Evolutionary conservation across 2,797 vertebrate genomes (phyloP).

Genomic region (Pipistrellus kuhlii): DNA sequence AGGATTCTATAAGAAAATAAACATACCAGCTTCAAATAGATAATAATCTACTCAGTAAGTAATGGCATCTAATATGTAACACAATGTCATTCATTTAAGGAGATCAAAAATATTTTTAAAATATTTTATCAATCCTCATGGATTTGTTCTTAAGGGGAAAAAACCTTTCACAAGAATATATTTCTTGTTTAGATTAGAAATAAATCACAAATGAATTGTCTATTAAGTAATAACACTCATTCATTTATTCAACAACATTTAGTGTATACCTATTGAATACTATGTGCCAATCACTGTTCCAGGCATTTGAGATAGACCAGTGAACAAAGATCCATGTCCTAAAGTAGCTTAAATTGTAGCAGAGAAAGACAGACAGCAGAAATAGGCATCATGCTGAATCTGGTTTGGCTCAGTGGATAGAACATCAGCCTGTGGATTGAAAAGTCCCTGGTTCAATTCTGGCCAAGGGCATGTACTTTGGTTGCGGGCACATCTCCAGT

Average conservation of each 20-base stretch:
- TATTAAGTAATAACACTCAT: background rate
- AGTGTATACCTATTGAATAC: background rate
- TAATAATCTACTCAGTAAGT: background rate
- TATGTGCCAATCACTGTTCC: background rate
- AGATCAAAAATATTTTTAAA: conserved; percentile 29
- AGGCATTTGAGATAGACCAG: background rate
- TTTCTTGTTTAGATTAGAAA: conserved; percentile 34
- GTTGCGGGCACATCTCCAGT: too few species aligned
- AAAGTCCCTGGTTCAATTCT: too few species aligned
- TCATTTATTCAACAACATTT: conserved; percentile 6
- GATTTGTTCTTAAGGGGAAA: conserved; percentile 29
- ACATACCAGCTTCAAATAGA: background rate
- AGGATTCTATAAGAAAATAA: conserved; percentile 10
- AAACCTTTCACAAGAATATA: background rate
- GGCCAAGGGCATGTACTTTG: too few species aligned
- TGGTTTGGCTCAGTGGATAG: too few species aligned
- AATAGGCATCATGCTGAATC: background rate
- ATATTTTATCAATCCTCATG: background rate
- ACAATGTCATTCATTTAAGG: background rate
- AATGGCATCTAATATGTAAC: background rate
- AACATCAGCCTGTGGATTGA: too few species aligned
- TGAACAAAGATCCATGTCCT: background rate
- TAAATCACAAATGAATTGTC: conserved; percentile 32
- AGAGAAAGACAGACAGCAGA: background rate
- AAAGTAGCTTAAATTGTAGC: conserved; percentile 19